These are phyloP conservation scores for Epinephelus malabaricus DNA, from an alignment of 2,797 vertebrate species.

Conservation along the genomic window DNA sequence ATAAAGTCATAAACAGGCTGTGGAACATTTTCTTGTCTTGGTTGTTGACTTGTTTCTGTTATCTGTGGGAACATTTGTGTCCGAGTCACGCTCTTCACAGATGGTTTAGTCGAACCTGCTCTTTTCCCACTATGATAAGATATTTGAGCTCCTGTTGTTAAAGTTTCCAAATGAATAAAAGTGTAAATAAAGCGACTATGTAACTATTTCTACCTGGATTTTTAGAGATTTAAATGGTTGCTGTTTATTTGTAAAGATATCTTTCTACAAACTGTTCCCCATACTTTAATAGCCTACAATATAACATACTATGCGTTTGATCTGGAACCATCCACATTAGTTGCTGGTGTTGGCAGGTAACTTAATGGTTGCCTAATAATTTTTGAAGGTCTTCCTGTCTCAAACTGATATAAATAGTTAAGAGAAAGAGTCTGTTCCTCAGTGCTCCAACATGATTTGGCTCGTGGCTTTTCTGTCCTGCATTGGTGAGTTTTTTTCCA, in stretches of 20 bases:
- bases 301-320: neutral
- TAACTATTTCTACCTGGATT: neutral
- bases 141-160: neutral
- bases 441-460: conserved; percentile 70
- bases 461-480: conserved; percentile 70
- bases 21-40: conserved; percentile 12
- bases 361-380: conserved; percentile 24
- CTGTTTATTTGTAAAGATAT: neutral
- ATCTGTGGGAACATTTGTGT: conserved; percentile 47
- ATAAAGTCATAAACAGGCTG: neutral
- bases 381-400: conserved; percentile 50
- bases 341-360: conserved; percentile 42
- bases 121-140: conserved; percentile 64
- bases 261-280: neutral
- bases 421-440: conserved; percentile 4
- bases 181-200: neutral
- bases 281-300: neutral
- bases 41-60: conserved; percentile 22
- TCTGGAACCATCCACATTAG: neutral
- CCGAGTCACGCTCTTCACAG: conserved; percentile 19
- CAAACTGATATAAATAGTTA: conserved; percentile 68
- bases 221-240: neutral
- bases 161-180: neutral
- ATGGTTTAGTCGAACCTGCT: conserved; percentile 39
- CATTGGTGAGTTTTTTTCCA: conserved; percentile 62